These are phyloP conservation scores for Pipra filicauda DNA, from an alignment of 2,113 vertebrate species.

Conservation along the genomic window DNA sequence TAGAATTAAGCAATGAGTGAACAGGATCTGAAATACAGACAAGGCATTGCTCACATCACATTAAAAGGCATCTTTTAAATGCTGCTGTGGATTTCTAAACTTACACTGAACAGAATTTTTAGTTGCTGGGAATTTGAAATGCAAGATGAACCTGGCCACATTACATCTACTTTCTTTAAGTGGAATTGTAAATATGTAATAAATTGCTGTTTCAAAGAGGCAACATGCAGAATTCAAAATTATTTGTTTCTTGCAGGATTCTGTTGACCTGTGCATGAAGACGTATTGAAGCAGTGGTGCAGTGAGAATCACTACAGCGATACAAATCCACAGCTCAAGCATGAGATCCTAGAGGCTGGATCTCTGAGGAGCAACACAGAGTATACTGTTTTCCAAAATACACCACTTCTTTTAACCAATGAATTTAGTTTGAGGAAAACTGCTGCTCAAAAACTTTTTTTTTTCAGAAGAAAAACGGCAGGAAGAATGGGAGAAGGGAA, in stretches of 20 bases:
- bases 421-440: background rate
- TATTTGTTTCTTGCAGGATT: conserved; percentile 25
- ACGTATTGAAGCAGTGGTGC: conserved; percentile 3
- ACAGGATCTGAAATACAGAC: conserved; percentile 18
- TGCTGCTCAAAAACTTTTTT: background rate
- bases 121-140: conserved; percentile 8
- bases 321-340: conserved; percentile 7
- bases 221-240: conserved; percentile 58
- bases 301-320: background rate
- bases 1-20: conserved; percentile 7
- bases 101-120: background rate
- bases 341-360: background rate
- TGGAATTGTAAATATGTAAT: background rate
- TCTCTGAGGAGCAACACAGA: background rate
- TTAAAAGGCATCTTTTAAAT: conserved; percentile 24
- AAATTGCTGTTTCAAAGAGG: conserved; percentile 13
- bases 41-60: conserved; percentile 38
- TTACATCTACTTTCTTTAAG: conserved; percentile 32
- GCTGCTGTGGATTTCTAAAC: conserved; percentile 28
- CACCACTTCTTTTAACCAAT: background rate
- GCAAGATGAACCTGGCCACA: conserved; percentile 14
- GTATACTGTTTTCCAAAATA: background rate
- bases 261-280: background rate
- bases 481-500: background rate
- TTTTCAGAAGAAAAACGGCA: background rate